Evolutionary conservation across 2,113 vertebrate genomes (phyloP).

Genomic region (Anarhynchus alexandrinus): DNA sequence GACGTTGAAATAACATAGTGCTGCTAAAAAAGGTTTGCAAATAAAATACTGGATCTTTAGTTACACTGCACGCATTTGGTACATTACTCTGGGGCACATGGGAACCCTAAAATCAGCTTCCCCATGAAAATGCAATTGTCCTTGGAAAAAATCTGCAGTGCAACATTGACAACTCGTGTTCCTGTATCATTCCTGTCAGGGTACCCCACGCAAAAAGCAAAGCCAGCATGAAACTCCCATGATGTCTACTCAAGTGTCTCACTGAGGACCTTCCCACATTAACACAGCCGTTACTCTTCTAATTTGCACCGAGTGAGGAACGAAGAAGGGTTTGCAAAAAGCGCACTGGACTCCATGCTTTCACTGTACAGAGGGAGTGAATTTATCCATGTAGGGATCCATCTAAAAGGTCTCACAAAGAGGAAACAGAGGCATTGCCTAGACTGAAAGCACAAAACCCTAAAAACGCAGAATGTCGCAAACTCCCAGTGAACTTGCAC

Average conservation of each 20-base stretch:
- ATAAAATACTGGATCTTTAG: not conserved
- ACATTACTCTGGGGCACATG: not conserved
- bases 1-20: not conserved
- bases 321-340: not conserved
- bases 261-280: not conserved
- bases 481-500: not conserved
- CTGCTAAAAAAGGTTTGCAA: not conserved
- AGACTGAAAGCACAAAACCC: not conserved
- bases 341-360: accelerated
- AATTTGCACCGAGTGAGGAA: not conserved
- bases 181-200: not conserved
- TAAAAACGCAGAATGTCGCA: accelerated
- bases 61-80: not conserved
- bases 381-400: not conserved
- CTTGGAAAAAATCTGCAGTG: not conserved
- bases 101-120: not conserved
- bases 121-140: not conserved
- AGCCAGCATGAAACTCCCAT: not conserved
- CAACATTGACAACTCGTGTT: not conserved
- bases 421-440: not conserved
- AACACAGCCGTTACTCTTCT: not conserved
- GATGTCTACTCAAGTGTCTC: not conserved
- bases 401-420: not conserved
- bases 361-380: not conserved
- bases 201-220: not conserved